These are phyloP conservation scores for Ochotona princeps DNA, from an alignment of 2,113 vertebrate genomes.

Conservation along the genomic window DNA sequence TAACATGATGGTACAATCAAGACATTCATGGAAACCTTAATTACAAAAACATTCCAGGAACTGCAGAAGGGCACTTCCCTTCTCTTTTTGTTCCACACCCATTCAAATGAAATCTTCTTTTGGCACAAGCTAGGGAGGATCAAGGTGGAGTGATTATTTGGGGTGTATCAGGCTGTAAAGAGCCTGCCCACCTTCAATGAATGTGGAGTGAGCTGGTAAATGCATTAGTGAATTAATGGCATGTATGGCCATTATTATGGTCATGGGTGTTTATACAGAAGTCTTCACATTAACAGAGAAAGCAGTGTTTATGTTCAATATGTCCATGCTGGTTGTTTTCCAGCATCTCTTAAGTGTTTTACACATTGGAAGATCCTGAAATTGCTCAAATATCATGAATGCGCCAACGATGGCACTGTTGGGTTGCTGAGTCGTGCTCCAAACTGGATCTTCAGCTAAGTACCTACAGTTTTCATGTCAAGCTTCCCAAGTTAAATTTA, in stretches of 20 bases:
- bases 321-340: conserved; percentile 39
- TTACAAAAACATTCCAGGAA: conserved; percentile 79
- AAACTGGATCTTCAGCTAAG: conserved; percentile 18
- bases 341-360: conserved; percentile 53
- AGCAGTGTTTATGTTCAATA: conserved; percentile 62
- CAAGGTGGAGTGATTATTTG: conserved; percentile 65
- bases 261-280: conserved; percentile 48
- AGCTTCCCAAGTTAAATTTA: conserved; percentile 3
- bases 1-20: conserved; percentile 78
- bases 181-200: conserved; percentile 50
- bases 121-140: conserved; percentile 61
- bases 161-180: conserved; percentile 19
- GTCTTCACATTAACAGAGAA: conserved; percentile 37
- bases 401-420: not conserved
- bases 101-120: conserved; percentile 70
- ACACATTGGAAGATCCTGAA: conserved; percentile 46
- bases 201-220: conserved; percentile 42
- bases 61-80: conserved; percentile 58
- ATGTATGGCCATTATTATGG: conserved; percentile 45
- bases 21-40: conserved; percentile 77
- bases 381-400: not conserved
- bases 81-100: conserved; percentile 57
- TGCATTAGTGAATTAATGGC: conserved; percentile 48
- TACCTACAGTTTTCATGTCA: not conserved
- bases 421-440: not conserved